Evolutionary conservation across 2,797 vertebrate genomes (phyloP).

Genomic region (Labroides dimidiatus): DNA sequence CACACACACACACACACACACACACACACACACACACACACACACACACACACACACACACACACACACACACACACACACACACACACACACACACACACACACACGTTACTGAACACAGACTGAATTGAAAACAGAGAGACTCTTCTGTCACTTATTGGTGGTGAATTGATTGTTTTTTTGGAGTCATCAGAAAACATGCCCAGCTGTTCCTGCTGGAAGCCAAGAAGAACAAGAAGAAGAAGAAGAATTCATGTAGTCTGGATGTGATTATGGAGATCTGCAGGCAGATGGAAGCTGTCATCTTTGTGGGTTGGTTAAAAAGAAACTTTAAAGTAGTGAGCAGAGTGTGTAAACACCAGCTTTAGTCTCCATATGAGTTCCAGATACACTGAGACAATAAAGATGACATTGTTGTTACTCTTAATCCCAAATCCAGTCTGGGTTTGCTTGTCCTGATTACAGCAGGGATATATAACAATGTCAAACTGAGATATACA

Average conservation of each 20-base stretch:
- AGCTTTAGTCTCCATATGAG: slow-evolving; percentile 11
- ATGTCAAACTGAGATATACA: background rate
- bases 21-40: slow-evolving; percentile 17
- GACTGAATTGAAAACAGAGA: slow-evolving; percentile 34
- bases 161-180: slow-evolving; percentile 47
- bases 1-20: slow-evolving; percentile 27
- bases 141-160: slow-evolving; percentile 53
- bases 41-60: slow-evolving; percentile 21
- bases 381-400: slow-evolving; percentile 4
- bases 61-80: slow-evolving; percentile 15
- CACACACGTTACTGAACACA: background rate
- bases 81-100: slow-evolving; percentile 35
- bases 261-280: slow-evolving; percentile 53
- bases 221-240: slow-evolving; percentile 41
- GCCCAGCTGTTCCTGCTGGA: slow-evolving; percentile 51
- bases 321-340: slow-evolving; percentile 53
- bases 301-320: slow-evolving; percentile 22
- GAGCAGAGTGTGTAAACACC: slow-evolving; percentile 42
- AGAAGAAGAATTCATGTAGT: slow-evolving; percentile 22
- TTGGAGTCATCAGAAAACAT: slow-evolving; percentile 43
- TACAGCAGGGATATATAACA: background rate
- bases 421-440: background rate
- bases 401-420: background rate
- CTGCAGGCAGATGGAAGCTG: slow-evolving; percentile 45
- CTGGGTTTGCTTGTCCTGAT: background rate